Conservation (phyloP, 92 coral and sea anemone species). For the Parazoanthus darwini region DNA sequence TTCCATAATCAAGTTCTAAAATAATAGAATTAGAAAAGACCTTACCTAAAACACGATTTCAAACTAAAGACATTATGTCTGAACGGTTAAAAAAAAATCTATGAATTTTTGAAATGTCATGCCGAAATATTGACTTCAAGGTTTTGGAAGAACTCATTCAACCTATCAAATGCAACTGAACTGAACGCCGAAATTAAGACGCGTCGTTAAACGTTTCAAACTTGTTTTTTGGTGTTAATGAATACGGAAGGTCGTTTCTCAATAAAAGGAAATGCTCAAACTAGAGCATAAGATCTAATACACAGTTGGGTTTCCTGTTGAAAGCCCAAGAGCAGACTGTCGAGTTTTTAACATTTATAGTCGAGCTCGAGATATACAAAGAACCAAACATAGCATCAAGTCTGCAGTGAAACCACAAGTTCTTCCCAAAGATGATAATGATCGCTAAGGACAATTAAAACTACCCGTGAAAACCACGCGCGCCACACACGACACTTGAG, state of each 20-base stretch:
- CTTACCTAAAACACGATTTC: background rate
- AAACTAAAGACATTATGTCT: background rate
- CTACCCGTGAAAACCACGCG: background rate
- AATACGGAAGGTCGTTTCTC: no score
- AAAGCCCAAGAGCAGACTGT: no score
- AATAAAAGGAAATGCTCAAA: no score
- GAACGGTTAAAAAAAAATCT: no score
- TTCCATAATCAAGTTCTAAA: no score
- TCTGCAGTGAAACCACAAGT: background rate
- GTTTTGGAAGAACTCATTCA: background rate
- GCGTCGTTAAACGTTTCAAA: background rate
- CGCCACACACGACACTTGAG: background rate
- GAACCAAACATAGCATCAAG: background rate
- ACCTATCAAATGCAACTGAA: no score
- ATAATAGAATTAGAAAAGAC: no score
- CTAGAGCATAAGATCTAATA: no score
- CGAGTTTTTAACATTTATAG: background rate
- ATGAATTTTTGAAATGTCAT: background rate
- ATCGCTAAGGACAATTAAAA: background rate
- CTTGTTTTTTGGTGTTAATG: no score
- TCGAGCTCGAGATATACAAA: no score
- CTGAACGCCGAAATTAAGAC: background rate
- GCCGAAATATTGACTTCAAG: background rate
- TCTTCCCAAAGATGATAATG: background rate
- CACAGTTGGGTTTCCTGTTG: no score